Base-by-base conservation (phyloP, 2,797 vertebrate species). In the Trematomus bernacchii region DNA sequence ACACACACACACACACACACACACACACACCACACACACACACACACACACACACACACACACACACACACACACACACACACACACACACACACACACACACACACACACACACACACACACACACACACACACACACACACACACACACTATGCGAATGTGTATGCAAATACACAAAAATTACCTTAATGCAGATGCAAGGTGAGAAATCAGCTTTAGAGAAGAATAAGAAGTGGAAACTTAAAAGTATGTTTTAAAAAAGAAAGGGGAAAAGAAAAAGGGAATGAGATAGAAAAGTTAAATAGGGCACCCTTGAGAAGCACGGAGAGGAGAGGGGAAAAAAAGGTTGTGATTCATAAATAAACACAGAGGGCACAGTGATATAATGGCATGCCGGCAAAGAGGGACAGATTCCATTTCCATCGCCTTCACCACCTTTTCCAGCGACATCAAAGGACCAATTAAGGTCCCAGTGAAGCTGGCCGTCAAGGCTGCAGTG, bases 381-480 rank as follows among this genome's bases (percentile, higher is more conserved):
- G 72, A 85, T 82, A 91, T 88, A 85, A 91, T 85, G 81, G 86
- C 72, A 47, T 77, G 86, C 57, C 87, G 69, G 85, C 80, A 76
- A 79, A 86, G 83, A 88, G 82, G 91, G 93, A 94, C 87, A 88
- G 88, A 89, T 91, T 86, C 91, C 91, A 87, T 93, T 93, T 90
- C 90, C 90, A 88, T 87, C 42, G 80, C 86, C 89, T 90, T 92
- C 90, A 85, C 94, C 95, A 88, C 92, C 95, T 97, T 97, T 95
- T 94, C 87, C 89, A 82, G 93, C 93, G 93, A 96, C 97, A 98
- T 99, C 97, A 98, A 97, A 98, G 96, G 94, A 94, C 97, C 97
- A 98, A 98, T 99, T 98, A 99, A 96, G 96, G 96, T 95, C 92
- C 89, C 88, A 90, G 92, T 96, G 96, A 96, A 97, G 96, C 95